Percentiles rank a stretch among this genome's conserved stretches.
phyloP scores from a whole-genome alignment of 2,113 vertebrate species.

The Columba janthina region DNA sequence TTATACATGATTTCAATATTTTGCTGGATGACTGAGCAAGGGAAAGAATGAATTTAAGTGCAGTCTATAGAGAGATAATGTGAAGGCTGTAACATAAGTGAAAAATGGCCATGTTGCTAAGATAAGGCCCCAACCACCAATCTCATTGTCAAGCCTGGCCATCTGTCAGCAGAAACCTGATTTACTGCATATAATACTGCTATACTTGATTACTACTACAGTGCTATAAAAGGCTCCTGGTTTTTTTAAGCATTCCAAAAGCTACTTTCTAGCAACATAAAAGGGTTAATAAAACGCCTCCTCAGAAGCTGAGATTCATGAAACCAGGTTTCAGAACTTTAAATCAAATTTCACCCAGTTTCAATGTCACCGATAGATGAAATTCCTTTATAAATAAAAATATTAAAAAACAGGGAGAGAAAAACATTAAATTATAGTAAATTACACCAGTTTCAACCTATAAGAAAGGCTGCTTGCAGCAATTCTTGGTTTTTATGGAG shows the following conservation, averaged over 20 bases:
- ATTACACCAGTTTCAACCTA: background rate
- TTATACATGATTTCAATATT: slow-evolving; percentile 32
- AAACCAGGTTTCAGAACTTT: background rate
- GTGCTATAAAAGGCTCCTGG: background rate
- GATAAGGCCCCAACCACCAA: slow-evolving; percentile 51
- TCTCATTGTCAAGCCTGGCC: slow-evolving; percentile 50
- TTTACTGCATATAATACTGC: slow-evolving; percentile 54
- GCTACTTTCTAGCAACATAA: background rate
- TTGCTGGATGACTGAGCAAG: background rate
- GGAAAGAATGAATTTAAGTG: background rate
- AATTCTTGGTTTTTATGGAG: background rate
- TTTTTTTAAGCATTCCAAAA: slow-evolving; percentile 14
- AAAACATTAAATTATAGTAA: background rate
- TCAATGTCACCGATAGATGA: background rate
- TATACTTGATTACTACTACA: slow-evolving; percentile 34
- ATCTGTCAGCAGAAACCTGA: slow-evolving; percentile 64
- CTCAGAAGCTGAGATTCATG: background rate
- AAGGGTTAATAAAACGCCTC: slow-evolving; percentile 49
- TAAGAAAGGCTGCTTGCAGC: background rate
- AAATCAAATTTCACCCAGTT: slow-evolving; percentile 18
- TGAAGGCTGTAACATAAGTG: slow-evolving; percentile 15
- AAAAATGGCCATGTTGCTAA: slow-evolving; percentile 37
- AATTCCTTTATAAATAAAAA: slow-evolving; percentile 1
- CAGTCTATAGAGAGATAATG: slow-evolving; percentile 17
- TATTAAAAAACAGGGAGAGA: background rate